These are phyloP conservation scores for Amblyornis subalaris DNA, from an alignment of 2,113 vertebrate species.

Conservation along the genomic window DNA sequence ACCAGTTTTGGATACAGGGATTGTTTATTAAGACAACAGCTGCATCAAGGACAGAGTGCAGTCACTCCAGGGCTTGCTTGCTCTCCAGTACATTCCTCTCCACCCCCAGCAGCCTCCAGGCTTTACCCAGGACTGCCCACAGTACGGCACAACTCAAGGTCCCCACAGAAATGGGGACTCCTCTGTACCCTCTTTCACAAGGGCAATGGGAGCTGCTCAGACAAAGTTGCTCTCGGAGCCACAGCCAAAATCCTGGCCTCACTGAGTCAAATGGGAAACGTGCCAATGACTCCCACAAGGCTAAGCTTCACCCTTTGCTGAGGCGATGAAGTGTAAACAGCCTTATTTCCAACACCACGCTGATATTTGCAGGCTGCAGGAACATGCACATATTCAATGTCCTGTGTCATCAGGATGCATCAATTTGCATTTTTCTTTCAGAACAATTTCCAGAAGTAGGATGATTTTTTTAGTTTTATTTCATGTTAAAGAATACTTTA, in stretches of 20 bases:
- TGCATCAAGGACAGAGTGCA: neutral
- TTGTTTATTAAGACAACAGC: neutral
- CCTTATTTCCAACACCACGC: neutral
- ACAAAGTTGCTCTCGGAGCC: neutral
- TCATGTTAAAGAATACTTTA: neutral
- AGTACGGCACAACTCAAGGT: neutral
- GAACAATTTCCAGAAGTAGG: neutral
- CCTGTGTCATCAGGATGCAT: neutral
- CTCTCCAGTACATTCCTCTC: neutral
- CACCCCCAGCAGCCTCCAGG: neutral
- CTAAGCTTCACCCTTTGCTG: neutral
- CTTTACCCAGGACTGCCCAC: accelerated
- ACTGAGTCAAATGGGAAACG: accelerated
- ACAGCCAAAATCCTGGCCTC: neutral
- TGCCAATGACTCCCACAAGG: accelerated
- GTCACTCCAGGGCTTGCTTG: neutral
- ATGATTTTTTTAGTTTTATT: neutral
- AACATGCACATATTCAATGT: accelerated
- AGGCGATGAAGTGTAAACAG: neutral
- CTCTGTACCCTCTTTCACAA: accelerated
- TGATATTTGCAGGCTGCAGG: neutral
- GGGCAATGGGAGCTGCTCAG: accelerated
- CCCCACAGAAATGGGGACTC: accelerated
- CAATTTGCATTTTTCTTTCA: neutral
- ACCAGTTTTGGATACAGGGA: neutral